Base-by-base conservation (phyloP, 1,140 invertebrate genomes). In the Halotydeus destructor region DNA sequence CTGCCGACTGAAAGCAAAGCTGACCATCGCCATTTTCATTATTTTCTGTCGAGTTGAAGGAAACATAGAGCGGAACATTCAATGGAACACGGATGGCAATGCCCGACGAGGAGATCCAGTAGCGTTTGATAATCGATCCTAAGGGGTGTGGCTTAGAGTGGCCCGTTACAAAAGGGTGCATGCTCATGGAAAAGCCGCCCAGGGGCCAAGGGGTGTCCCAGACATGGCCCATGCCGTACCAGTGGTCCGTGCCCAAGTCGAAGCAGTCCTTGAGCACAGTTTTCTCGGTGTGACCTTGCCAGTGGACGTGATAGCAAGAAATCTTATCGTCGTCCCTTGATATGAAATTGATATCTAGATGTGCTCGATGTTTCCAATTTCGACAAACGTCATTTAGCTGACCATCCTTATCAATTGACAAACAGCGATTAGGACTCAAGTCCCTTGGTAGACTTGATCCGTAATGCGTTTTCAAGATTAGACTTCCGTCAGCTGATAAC, bases 81-180 rank as follows among this genome's bases (percentile, higher is more conserved):
- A 77, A 68, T 44, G 76, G 74, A 1, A 86, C 65, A 18, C 75
- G 65, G 18, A 88, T 71, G 0, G 76, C 75, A 11, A 76, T 76
- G 6, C 81, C 82, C 56, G 75, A 75, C 0, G 79, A 81, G 52
- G 75, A 82, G 19, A 86, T 71, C 48, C 85, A 81, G 49, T 82
- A 84, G 28, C 78, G 60, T 38, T 77, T 75, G 0, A 88, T 54
- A 0, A 78, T 75, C 48, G 77, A 76, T 0, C 81, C 78, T 63
- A 79, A 85, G 24, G 46, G 27, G 18, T 18, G 26, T 46, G 52
- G 34, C 48, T 79, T 70, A 50, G 74, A 67, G 49, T 78, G 74
- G 0, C 79, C 80, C 3, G 79, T 85, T 12, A 84, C 66, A 50
- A 85, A 86, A 0, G 81, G 75, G 1, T 71, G 69, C 49, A 73